Base-by-base conservation (phyloP, 2,888 invertebrate species). In the Drosophila melanosoma region DNA sequence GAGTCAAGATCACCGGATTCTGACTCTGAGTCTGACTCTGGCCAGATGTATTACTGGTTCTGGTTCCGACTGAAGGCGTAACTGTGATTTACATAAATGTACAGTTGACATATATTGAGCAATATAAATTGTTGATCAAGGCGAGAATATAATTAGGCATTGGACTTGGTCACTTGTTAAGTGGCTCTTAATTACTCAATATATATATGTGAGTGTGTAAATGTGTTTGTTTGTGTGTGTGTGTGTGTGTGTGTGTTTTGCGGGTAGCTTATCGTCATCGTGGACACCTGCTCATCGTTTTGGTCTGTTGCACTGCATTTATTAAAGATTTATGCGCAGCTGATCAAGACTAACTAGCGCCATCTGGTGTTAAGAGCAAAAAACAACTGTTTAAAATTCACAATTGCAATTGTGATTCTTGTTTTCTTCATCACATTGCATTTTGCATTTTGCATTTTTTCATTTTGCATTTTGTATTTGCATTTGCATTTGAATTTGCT, bases 321-420 rank as follows among this genome's bases (percentile, higher is more conserved):
- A 62, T 71, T 68, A 71, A 72, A 78, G 67, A 80, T 78, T 78
- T 78, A 78, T 78, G 68, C 69, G 49, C 68, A 68, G 68, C 69
- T 68, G 68, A 68, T 56, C 69, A n/a, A 68, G 69, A 68, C 57
- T 61, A 45, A 54, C 11, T 15, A 73, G 69, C 77, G 81, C 78
- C 74, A 81, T 70, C 79, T 79, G 79, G 65, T 51, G 78, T 35
- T 61, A 15, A 51, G 12, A 40, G 65, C 40, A 20, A 54, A 48
- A 48, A 23, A 68, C 53, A 49, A 40, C 23, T 52, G 69, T 53
- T 73, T 12, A 8, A 3, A 36, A 69, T 58, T 56, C 56, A 62
- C 36, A 66, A 76, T 61, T 79, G 61, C 40, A 74, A 49, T 67
- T 67, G 33, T 40, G 40, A 40, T 20, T 57, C 29, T 57, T 38